These are phyloP conservation scores for Hippopotamus amphibius DNA, from an alignment of 2,113 vertebrate species.

Conservation along the genomic window DNA sequence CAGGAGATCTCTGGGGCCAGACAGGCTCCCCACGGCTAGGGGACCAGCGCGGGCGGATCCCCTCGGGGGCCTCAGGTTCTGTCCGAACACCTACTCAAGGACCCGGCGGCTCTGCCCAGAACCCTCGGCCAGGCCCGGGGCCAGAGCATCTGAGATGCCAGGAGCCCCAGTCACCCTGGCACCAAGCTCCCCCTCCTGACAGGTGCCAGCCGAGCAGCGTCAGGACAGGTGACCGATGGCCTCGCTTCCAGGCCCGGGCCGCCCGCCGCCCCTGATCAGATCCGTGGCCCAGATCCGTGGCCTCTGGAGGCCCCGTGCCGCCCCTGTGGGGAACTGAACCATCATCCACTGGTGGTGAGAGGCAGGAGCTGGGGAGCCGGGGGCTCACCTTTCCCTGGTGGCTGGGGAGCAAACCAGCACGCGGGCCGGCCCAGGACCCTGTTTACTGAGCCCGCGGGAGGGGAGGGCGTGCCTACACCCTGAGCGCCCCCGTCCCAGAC, in stretches of 20 bases:
- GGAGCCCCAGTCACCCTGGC: accelerated
- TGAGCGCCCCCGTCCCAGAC: accelerated
- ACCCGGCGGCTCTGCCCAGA: neutral
- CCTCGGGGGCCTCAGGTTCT: neutral
- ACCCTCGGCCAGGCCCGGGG: neutral
- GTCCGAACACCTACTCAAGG: neutral
- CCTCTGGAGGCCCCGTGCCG: accelerated
- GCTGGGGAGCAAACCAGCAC: accelerated
- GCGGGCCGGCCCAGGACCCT: too few relatives aligned
- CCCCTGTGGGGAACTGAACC: neutral
- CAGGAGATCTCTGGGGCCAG: too few relatives aligned
- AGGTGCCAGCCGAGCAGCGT: accelerated
- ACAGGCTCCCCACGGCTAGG: neutral
- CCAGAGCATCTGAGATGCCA: neutral
- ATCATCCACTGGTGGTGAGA: neutral
- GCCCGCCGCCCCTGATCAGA: accelerated
- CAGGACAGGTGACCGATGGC: neutral
- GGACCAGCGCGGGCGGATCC: too few relatives aligned
- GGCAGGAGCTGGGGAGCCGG: accelerated
- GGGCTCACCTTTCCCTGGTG: neutral
- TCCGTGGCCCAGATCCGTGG: accelerated
- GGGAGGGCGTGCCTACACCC: neutral
- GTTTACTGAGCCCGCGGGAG: accelerated
- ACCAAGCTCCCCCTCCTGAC: accelerated
- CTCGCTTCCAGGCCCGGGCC: too few relatives aligned